Base-by-base conservation (phyloP, 23 tunicate species). In the Halocynthia roretzi region DNA sequence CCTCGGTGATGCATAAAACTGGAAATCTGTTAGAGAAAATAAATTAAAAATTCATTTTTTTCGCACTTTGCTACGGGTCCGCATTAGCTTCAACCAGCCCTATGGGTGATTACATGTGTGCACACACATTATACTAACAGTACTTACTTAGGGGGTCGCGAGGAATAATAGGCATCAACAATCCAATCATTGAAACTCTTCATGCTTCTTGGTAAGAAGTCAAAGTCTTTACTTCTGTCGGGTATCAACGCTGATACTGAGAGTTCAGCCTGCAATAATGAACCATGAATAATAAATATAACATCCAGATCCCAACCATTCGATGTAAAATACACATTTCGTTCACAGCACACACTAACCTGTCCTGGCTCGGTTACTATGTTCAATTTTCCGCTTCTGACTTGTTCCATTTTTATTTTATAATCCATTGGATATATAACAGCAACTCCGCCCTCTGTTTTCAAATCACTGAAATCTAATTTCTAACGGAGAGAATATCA, bases 161-260 rank as follows among this genome's bases (percentile, higher is more conserved):
- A 76, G 49, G 82, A 52, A 73, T 92, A 92, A 68, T 78, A 92
- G 7, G 86, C 53, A 8, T 72, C 23, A 7, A 92, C 75, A 54
- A 92, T 71, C 92, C 92, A 92, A 17, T 92, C 81, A 57, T 86
- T 85, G 55, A 92, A 92, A 9, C 51, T 40, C 53, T 82, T 52
- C 84, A 77, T 78, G n/a, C 67, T 55, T 51, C 62, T 77, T 18
- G 53, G 68, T 22, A 69, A 44, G 75, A 92, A 92, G 53, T 77
- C 79, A 7, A 92, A 68, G 52, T 66, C 56, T 15, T 70, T 70
- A 8, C 54, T 70, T 51, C 23, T 79, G 75, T 80, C 80, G 20
- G 87, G 84, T 40, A 86, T 63, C 21, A 71, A 61, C 15, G 51
- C 14, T 9, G 65, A 50, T 20, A 61, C 57, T 0, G 78, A 12